phyloP scores from a whole-genome alignment of 2,888 invertebrate genomes.

The Peribatodes rhomboidaria region DNA sequence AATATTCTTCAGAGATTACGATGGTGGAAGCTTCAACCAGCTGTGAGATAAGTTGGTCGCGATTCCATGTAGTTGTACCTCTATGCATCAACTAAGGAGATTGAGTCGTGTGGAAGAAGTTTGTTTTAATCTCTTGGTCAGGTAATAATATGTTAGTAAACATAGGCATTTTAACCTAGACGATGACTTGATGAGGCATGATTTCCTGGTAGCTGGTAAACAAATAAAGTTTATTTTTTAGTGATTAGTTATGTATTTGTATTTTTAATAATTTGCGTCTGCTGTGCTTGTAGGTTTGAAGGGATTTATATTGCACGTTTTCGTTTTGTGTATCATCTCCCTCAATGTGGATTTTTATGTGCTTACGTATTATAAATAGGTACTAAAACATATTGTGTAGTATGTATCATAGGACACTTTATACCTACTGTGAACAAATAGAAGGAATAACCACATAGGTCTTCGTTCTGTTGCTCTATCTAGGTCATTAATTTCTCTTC shows the following conservation, averaged over 20 bases:
- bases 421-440: too few relatives aligned
- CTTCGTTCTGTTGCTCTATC: neutral
- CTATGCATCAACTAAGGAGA: neutral
- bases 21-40: too few relatives aligned
- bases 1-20: too few relatives aligned
- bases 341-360: too few relatives aligned
- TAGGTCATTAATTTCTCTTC: neutral
- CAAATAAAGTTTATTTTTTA: neutral
- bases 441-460: neutral
- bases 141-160: constrained; percentile 10
- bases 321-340: too few relatives aligned
- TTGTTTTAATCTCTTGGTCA: constrained; percentile 7
- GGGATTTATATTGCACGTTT: too few relatives aligned
- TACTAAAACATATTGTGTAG: too few relatives aligned
- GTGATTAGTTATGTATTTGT: neutral
- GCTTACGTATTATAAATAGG: too few relatives aligned
- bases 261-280: neutral
- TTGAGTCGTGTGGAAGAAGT: neutral
- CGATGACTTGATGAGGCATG: neutral
- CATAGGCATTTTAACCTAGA: neutral
- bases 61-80: too few relatives aligned
- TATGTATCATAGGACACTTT: too few relatives aligned
- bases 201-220: constrained; percentile 6
- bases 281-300: too few relatives aligned
- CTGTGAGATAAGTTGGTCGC: too few relatives aligned